phyloP scores from a whole-genome alignment of 2,888 invertebrate species.

The Chelonus formosanus region DNA sequence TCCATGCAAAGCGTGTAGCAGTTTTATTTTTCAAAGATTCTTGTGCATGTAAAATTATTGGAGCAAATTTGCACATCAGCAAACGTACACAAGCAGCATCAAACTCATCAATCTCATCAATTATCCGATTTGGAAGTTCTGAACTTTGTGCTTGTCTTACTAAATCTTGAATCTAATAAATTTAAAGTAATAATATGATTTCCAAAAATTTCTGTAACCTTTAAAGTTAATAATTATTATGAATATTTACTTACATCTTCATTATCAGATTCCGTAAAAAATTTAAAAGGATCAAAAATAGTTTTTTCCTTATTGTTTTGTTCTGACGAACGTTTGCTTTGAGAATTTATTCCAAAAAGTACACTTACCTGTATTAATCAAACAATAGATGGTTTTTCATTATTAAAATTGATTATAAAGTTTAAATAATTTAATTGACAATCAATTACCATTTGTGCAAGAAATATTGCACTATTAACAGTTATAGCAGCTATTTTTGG shows the following conservation, averaged over 20 bases:
- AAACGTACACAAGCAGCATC: constrained; percentile 77
- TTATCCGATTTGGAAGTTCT: constrained; percentile 71
- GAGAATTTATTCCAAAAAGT: too few relatives aligned
- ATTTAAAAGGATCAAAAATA: constrained; percentile 66
- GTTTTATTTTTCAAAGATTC: constrained; percentile 67
- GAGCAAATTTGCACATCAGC: constrained; percentile 80
- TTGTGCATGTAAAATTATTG: constrained; percentile 82
- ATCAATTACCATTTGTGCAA: constrained; percentile 79
- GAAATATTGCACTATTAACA: constrained; percentile 82
- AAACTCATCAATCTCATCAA: constrained; percentile 69
- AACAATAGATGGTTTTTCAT: too few relatives aligned
- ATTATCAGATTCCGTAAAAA: constrained; percentile 74
- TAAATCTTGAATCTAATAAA: constrained; percentile 63
- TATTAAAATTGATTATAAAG: too few relatives aligned
- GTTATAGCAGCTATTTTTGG: constrained; percentile 82
- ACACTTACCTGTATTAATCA: too few relatives aligned
- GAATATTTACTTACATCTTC: constrained; percentile 62
- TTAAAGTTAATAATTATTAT: too few relatives aligned
- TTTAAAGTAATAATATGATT: too few relatives aligned
- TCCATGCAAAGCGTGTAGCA: constrained; percentile 52
- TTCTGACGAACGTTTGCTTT: too few relatives aligned
- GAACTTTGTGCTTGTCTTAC: constrained; percentile 71
- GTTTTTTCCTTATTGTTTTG: constrained; percentile 25
- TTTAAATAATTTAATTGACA: too few relatives aligned
- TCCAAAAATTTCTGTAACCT: too few relatives aligned